Percentiles rank a stretch among this genome's conserved stretches.
These are phyloP conservation scores for Acromyrmex charruanus DNA, from an alignment of 1,140 invertebrate genomes.

Conservation along the genomic window DNA sequence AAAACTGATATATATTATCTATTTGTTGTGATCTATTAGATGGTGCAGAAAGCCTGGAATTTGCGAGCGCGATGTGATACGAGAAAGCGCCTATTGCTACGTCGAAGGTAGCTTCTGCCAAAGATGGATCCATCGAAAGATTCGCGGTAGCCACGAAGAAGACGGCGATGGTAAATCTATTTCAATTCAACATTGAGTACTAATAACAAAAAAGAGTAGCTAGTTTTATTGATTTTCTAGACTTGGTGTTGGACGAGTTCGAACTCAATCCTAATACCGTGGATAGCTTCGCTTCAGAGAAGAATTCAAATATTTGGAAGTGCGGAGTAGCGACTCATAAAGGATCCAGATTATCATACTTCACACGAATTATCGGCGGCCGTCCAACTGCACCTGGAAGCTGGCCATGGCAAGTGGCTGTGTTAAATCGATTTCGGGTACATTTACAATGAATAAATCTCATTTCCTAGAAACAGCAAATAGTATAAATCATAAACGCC, in stretches of 20 bases:
- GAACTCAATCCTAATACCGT: slow-evolving; percentile 80
- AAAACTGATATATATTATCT: not conserved
- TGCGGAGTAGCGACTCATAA: slow-evolving; percentile 79
- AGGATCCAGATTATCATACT: slow-evolving; percentile 81
- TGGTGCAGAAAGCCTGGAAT: slow-evolving; percentile 91
- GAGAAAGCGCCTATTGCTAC: slow-evolving; percentile 95
- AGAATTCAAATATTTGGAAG: slow-evolving; percentile 78
- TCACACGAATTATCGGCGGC: slow-evolving; percentile 94
- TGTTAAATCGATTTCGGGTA: slow-evolving; percentile 94
- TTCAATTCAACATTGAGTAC: not conserved
- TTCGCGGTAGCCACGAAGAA: slow-evolving; percentile 84
- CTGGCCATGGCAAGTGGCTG: slow-evolving; percentile 98
- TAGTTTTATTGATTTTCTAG: slow-evolving; percentile 56
- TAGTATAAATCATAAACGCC: not conserved
- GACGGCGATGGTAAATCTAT: slow-evolving; percentile 76
- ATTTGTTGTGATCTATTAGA: slow-evolving; percentile 84
- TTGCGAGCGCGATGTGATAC: slow-evolving; percentile 92
- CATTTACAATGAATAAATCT: slow-evolving; percentile 58
- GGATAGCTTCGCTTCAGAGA: slow-evolving; percentile 75
- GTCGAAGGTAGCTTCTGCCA: slow-evolving; percentile 93
- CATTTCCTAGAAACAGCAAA: not conserved
- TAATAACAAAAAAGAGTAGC: not conserved
- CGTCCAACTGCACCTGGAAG: slow-evolving; percentile 91
- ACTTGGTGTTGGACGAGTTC: slow-evolving; percentile 80
- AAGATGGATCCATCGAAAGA: slow-evolving; percentile 89